Conservation (phyloP, 2,888 invertebrate species). For the Dynastes hyllus region DNA sequence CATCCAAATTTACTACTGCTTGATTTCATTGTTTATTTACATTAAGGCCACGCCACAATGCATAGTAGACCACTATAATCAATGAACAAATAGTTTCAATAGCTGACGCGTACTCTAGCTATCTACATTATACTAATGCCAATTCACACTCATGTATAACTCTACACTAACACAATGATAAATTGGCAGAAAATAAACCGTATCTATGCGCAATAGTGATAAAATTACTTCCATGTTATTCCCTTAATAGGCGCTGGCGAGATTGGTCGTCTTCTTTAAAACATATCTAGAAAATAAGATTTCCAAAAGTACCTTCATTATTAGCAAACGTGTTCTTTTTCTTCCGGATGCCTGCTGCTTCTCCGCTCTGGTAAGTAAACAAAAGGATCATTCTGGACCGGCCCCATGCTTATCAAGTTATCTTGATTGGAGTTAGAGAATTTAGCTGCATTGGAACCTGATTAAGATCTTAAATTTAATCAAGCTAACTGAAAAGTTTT, state of each 20-base stretch:
- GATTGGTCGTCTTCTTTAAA: too few relatives aligned
- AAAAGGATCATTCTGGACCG: conserved; percentile 15
- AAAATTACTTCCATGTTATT: too few relatives aligned
- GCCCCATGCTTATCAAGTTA: conserved; percentile 16
- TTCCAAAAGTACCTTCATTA: too few relatives aligned
- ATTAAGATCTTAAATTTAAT: conserved; percentile 35
- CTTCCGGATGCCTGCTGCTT: not conserved
- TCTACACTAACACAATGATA: too few relatives aligned
- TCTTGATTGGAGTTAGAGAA: conserved; percentile 18
- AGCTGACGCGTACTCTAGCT: not conserved
- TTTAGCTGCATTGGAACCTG: conserved; percentile 20
- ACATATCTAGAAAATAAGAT: too few relatives aligned
- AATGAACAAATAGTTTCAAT: not conserved
- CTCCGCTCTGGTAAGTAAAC: not conserved
- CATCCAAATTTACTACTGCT: conserved; percentile 7
- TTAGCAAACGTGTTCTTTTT: not conserved
- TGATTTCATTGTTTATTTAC: not conserved
- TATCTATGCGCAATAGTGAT: too few relatives aligned
- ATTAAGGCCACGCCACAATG: not conserved
- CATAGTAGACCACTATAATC: not conserved
- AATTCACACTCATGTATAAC: too few relatives aligned
- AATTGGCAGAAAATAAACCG: too few relatives aligned
- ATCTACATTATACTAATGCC: too few relatives aligned
- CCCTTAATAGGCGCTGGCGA: too few relatives aligned
- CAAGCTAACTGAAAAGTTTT: conserved; percentile 29